Base-by-base conservation (phyloP, 2,888 invertebrate species). In the Meloe dianella region DNA sequence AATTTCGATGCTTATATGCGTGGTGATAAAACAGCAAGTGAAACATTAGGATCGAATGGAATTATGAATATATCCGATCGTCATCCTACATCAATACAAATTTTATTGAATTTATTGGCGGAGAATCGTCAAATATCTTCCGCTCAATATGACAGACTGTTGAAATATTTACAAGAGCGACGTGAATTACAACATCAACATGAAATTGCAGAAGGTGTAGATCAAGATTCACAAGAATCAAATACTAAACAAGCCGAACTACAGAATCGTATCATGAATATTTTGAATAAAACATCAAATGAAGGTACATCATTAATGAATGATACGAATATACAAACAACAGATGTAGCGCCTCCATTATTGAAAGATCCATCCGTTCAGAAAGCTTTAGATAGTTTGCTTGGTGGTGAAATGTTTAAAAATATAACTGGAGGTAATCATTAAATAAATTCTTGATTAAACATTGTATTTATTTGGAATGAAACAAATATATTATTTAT, bases 121-220 rank as follows among this genome's bases (percentile, higher is more conserved):
- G 93, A 95, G 78, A 95, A 94, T 77, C 88, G 92, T 61, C 89
- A 91, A 14, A 83, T 95, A 54, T 92, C 93, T 0, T 90, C 91
- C 0, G 79, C 90, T 20, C 94, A 95, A 80, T 94, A 94, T 73
- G 94, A 95, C 75, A 89, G 90, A 71, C 86, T 95, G 12, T 87
- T 95, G 61, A 85, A 86, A 63, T 92, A 92, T 80, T 83, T 93
- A 35, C 87, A 92, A 85, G 91, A 93, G 73, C 89, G 91, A 67
- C 87, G 91, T 38, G 91, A 92, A 73, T 84, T 90, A 57, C 94
- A 94, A 83, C 85, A 90, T 0, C 91, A 92, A 81, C 84, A 90
- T 58, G 94, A 95, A 82, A 81, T 92, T 17, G 91, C 92, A 0
- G 93, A 92, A 77, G 88, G 89, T 0, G 83, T 88, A 35, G 84